These are phyloP conservation scores for Sycophila sp. DNA, from an alignment of 1,140 invertebrate genomes.

Conservation along the genomic window DNA sequence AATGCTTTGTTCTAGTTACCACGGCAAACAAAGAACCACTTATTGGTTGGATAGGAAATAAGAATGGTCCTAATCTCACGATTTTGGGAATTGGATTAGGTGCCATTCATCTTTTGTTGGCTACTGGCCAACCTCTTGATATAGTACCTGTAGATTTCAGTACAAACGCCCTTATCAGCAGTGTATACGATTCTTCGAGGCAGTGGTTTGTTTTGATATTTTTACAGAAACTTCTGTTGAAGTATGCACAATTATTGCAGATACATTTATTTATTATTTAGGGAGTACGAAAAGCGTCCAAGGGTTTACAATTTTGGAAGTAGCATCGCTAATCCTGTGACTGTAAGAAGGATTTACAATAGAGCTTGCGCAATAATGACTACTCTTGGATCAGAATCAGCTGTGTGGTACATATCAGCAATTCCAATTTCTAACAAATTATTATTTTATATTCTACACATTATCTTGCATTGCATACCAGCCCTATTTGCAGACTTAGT, in stretches of 20 bases:
- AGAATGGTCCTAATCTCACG: conserved; percentile 74
- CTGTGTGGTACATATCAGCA: conserved; percentile 36
- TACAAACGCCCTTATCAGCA: conserved; percentile 80
- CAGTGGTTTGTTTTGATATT: conserved; percentile 35
- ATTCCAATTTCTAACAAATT: conserved; percentile 41
- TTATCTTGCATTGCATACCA: conserved; percentile 71
- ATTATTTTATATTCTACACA: conserved; percentile 42
- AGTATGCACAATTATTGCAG: background rate
- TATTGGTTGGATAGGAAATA: conserved; percentile 80
- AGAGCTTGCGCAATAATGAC: conserved; percentile 53
- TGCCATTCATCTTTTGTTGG: no score
- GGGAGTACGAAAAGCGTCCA: conserved; percentile 43
- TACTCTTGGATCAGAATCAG: conserved; percentile 16
- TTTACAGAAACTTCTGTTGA: background rate
- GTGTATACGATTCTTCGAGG: conserved; percentile 72
- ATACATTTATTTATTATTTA: no score
- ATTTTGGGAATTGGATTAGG: conserved; percentile 71
- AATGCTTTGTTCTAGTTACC: no score
- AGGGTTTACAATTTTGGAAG: conserved; percentile 78
- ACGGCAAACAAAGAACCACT: conserved; percentile 73
- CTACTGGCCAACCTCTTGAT: conserved; percentile 68
- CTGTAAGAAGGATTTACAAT: no score
- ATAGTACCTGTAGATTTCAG: conserved; percentile 85
- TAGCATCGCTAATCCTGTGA: conserved; percentile 72
- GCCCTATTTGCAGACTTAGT: conserved; percentile 69